Evolutionary conservation across 2,113 vertebrate genomes (phyloP).

Genomic region (Pangasianodon hypophthalmus): DNA sequence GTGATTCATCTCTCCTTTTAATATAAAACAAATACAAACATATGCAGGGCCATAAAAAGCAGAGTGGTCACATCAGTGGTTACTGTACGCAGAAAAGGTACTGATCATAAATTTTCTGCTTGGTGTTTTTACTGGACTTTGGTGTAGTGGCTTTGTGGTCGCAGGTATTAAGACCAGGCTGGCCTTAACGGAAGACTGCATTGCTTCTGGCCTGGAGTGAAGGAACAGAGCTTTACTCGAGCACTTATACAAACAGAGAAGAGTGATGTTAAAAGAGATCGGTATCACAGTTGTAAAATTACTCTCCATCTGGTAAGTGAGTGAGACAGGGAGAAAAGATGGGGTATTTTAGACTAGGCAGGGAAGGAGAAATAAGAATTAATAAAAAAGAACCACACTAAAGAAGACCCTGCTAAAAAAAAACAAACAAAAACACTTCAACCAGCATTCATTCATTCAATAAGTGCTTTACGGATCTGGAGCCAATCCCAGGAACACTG

Average conservation of each 20-base stretch:
- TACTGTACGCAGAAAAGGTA: not conserved
- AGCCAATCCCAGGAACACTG: not conserved
- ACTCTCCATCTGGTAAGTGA: not conserved
- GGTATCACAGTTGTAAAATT: not conserved
- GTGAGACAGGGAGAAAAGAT: not conserved
- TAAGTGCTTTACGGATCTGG: not conserved
- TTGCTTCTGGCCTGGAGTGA: not conserved
- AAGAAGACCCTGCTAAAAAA: not conserved
- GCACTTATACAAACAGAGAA: conserved; percentile 34
- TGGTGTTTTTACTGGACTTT: conserved; percentile 41
- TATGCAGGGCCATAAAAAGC: conserved; percentile 33
- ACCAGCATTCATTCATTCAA: not conserved
- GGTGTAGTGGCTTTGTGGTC: conserved; percentile 8
- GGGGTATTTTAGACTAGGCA: not conserved
- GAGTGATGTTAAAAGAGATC: conserved; percentile 21
- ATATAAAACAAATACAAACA: conserved; percentile 51
- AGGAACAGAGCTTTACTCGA: not conserved
- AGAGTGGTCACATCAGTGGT: conserved; percentile 33
- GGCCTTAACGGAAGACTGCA: not conserved
- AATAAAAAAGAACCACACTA: not conserved
- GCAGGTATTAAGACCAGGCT: conserved; percentile 9
- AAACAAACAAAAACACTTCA: too few species aligned
- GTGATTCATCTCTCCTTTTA: conserved; percentile 40
- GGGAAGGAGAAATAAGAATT: not conserved
- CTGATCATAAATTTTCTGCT: conserved; percentile 27